A percentile compares a stretch with the other conserved stretches of the same genome.
Conservation (phyloP, 53 echinoderm and acorn worm genomes). For the Glandiceps talaboti region DNA sequence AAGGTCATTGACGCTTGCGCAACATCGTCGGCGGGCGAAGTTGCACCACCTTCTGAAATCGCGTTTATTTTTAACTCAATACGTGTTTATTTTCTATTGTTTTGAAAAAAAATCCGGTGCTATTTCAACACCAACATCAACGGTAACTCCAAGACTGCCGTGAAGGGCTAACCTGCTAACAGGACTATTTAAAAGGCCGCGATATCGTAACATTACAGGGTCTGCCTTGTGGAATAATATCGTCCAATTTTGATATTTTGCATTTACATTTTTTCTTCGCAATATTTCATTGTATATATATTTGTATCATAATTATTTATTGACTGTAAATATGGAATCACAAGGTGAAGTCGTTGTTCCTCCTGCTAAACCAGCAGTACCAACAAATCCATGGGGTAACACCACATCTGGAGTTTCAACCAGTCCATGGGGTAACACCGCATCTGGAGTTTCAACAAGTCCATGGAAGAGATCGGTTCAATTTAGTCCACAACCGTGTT, state of each 20-base stretch:
- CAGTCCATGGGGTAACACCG: no score
- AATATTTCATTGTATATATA: neutral
- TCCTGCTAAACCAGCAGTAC: neutral
- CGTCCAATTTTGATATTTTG: neutral
- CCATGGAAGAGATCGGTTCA: constrained; percentile 59
- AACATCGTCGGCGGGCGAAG: neutral
- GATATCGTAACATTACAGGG: no score
- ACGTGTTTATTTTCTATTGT: neutral
- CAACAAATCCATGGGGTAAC: neutral
- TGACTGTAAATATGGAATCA: no score
- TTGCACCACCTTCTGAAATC: neutral
- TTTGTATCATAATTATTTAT: no score
- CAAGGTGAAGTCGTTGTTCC: neutral
- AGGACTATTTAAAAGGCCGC: no score
- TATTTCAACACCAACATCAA: no score
- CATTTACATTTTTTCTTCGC: neutral
- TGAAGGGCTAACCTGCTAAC: no score
- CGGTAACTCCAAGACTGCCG: neutral
- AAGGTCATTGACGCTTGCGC: no score
- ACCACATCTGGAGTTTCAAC: no score
- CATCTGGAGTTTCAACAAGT: constrained; percentile 20
- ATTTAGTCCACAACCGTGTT: constrained; percentile 18
- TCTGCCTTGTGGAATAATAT: no score
- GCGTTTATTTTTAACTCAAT: neutral
- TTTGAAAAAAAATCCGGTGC: neutral